A percentile compares a stretch with the other conserved stretches of the same genome.
Conservation (phyloP, 2,888 invertebrate genomes). For the Acanthopleura granulata region DNA sequence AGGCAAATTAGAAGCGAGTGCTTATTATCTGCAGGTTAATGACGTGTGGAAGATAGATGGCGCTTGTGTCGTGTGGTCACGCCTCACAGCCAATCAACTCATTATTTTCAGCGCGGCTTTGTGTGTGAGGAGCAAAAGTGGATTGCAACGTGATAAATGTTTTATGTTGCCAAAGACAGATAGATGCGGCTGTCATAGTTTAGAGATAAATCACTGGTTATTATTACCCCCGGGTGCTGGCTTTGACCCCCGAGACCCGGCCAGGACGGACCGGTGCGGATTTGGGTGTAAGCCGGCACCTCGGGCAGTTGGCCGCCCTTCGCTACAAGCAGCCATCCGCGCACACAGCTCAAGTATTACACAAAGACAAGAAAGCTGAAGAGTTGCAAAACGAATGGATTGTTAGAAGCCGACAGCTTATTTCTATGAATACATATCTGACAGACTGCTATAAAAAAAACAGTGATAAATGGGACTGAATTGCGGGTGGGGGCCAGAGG, state of each 20-base stretch:
- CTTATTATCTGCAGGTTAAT: conserved; percentile 18
- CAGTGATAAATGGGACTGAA: too few species aligned
- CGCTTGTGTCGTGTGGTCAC: conserved; percentile 22
- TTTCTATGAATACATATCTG: conserved; percentile 10
- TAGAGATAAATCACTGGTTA: conserved; percentile 3
- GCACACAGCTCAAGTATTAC: too few species aligned
- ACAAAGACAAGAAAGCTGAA: too few species aligned
- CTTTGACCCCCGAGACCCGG: neutral
- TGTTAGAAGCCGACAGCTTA: neutral
- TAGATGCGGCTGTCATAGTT: conserved; percentile 14
- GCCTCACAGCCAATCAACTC: conserved; percentile 20
- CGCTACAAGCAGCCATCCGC: too few species aligned
- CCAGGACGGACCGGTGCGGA: too few species aligned
- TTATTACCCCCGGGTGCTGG: conserved; percentile 1
- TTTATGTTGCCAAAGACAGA: conserved; percentile 4
- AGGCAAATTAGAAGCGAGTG: conserved; percentile 21
- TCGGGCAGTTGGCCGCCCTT: too few species aligned
- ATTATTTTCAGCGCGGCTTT: conserved; percentile 13
- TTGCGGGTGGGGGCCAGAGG: too few species aligned
- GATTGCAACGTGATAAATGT: conserved; percentile 13
- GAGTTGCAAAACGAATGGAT: neutral
- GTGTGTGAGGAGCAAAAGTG: conserved; percentile 15
- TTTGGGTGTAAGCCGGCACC: too few species aligned
- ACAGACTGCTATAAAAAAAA: neutral
- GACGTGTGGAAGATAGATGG: conserved; percentile 22